Percentiles rank a stretch among this genome's conserved stretches.
phyloP scores from a whole-genome alignment of 92 coral and sea anemone species.

The Epizoanthus illoricatus region DNA sequence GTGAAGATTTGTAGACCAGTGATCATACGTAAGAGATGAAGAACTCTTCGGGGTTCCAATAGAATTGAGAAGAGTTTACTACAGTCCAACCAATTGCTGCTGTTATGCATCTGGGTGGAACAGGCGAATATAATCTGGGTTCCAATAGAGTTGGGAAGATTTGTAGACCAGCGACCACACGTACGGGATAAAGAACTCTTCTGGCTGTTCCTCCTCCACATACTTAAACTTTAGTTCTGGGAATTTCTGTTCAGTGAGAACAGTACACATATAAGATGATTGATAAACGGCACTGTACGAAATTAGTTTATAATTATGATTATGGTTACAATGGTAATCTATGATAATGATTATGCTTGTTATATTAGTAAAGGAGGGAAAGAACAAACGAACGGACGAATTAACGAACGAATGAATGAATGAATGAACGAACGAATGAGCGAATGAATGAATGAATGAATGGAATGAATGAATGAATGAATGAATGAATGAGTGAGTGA shows the following conservation, averaged over 20 bases:
- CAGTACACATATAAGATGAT: background rate
- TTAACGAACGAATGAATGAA: too few relatives aligned
- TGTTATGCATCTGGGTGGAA: constrained; percentile 82
- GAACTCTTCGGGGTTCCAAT: background rate
- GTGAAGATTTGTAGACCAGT: background rate
- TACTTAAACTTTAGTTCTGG: constrained; percentile 97
- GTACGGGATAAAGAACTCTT: constrained; percentile 96
- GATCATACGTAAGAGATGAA: background rate
- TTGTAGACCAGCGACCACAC: constrained; percentile 98
- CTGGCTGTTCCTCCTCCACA: constrained; percentile 98
- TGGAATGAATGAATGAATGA: too few relatives aligned
- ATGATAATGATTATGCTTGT: too few relatives aligned
- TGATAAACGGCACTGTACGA: background rate
- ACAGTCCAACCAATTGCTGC: background rate
- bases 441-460: too few relatives aligned
- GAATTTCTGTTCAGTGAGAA: constrained; percentile 67
- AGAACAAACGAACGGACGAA: too few relatives aligned
- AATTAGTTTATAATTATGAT: background rate
- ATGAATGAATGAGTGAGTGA: too few relatives aligned
- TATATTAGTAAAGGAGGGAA: too few relatives aligned
- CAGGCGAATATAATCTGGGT: constrained; percentile 87
- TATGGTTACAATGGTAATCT: too few relatives aligned
- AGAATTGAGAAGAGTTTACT: background rate
- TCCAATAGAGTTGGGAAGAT: constrained; percentile 92
- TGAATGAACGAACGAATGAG: background rate